Conservation (phyloP, 2,888 invertebrate species). For the Drosophila ezoana region DNA sequence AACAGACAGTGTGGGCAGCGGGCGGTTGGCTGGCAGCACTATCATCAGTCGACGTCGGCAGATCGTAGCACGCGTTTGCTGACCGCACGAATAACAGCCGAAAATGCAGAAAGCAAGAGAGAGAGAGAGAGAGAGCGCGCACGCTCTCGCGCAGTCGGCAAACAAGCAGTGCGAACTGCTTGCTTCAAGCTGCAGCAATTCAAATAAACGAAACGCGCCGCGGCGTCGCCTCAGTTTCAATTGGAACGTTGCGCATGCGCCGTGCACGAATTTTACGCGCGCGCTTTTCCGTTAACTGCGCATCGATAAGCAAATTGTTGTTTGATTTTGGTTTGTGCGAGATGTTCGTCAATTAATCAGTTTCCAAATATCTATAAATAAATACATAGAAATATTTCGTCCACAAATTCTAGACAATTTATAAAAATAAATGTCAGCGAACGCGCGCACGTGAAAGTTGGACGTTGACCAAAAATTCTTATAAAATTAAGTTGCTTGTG, state of each 20-base stretch:
- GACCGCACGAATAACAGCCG: slow-evolving; percentile 22
- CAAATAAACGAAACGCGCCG: slow-evolving; percentile 68
- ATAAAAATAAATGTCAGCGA: background rate
- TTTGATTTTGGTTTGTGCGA: slow-evolving; percentile 8
- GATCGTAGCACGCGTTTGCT: slow-evolving; percentile 53
- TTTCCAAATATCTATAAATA: background rate
- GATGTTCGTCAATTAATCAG: slow-evolving; percentile 9
- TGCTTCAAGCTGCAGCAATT: slow-evolving; percentile 37
- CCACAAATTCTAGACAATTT: slow-evolving; percentile 24
- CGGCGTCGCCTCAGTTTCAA: slow-evolving; percentile 65
- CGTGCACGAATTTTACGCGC: slow-evolving; percentile 32
- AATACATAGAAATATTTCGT: background rate
- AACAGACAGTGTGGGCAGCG: background rate
- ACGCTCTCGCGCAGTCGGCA: slow-evolving; percentile 17
- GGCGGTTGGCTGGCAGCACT: slow-evolving; percentile 1
- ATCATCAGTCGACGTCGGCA: slow-evolving; percentile 26
- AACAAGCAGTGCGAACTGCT: slow-evolving; percentile 59
- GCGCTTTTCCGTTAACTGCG: slow-evolving; percentile 18
- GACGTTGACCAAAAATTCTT: slow-evolving; percentile 33
- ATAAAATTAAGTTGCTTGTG: slow-evolving; percentile 37
- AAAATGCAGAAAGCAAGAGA: slow-evolving; percentile 12
- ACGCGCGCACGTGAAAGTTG: slow-evolving; percentile 51
- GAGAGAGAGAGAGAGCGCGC: slow-evolving; percentile 2
- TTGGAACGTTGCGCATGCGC: slow-evolving; percentile 75
- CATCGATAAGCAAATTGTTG: slow-evolving; percentile 7